These are phyloP conservation scores for Pollenia angustigena DNA, from an alignment of 2,888 invertebrate genomes.

Conservation along the genomic window DNA sequence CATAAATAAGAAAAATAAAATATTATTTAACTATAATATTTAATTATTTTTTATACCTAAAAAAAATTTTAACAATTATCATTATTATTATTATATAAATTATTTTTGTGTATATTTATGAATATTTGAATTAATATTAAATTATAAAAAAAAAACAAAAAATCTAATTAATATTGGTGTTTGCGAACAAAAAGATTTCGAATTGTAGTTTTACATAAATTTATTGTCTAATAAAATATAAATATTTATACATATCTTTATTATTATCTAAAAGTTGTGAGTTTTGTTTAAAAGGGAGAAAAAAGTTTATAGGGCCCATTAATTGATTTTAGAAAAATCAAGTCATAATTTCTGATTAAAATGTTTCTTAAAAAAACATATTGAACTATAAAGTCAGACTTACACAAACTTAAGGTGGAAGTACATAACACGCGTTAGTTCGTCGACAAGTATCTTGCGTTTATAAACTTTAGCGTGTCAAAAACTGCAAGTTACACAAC, in stretches of 20 bases:
- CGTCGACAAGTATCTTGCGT: no score
- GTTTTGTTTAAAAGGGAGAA: conserved; percentile 1
- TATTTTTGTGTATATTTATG: conserved; percentile 62
- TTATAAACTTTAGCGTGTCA: no score
- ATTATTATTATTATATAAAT: conserved; percentile 52
- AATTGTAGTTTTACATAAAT: conserved; percentile 55
- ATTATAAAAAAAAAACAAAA: conserved; percentile 39
- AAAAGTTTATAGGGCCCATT: no score
- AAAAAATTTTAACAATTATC: conserved; percentile 20
- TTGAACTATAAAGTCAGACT: no score
- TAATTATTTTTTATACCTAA: conserved; percentile 22
- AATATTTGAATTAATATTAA: conserved; percentile 57
- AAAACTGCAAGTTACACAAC: no score
- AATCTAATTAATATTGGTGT: conserved; percentile 68
- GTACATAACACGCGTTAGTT: no score
- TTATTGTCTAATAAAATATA: conserved; percentile 64
- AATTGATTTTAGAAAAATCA: no score
- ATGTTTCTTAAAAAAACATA: no score
- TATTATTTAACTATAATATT: conserved; percentile 39
- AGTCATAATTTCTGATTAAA: no score
- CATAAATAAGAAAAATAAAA: not conserved
- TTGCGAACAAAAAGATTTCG: conserved; percentile 69
- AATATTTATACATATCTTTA: conserved; percentile 68
- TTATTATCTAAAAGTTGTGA: conserved; percentile 39
- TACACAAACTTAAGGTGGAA: no score